Percentiles rank a stretch among this genome's conserved stretches.
These are phyloP conservation scores for Isichthys henryi DNA, from an alignment of 2,113 vertebrate species.

Conservation along the genomic window DNA sequence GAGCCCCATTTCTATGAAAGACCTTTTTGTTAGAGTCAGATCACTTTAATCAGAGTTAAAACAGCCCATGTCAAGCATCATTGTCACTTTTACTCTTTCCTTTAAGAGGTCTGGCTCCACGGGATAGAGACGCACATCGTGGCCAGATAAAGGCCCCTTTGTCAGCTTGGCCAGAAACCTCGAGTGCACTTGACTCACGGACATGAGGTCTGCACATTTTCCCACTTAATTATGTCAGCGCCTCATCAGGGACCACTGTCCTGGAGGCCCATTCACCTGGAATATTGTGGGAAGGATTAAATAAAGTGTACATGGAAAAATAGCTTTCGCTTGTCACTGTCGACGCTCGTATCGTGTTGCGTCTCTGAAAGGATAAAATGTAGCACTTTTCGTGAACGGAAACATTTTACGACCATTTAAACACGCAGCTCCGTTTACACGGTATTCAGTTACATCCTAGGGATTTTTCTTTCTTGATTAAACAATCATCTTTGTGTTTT, in stretches of 20 bases:
- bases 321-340: background rate
- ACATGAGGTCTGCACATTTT: constrained; percentile 5
- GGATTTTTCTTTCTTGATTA: background rate
- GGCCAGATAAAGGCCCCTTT: constrained; percentile 5
- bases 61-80: background rate
- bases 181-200: background rate
- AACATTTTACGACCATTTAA: background rate
- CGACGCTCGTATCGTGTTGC: background rate
- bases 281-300: background rate
- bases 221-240: constrained; percentile 8
- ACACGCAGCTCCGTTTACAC: background rate
- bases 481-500: background rate
- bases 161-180: background rate
- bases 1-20: background rate
- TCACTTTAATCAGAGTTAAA: constrained; percentile 8
- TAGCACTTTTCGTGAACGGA: background rate
- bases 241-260: background rate
- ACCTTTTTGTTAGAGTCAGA: constrained; percentile 3
- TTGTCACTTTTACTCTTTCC: background rate
- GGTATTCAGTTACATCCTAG: background rate
- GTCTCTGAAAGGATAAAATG: background rate
- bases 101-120: background rate
- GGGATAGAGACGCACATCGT: background rate
- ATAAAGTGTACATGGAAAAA: constrained; percentile 1
- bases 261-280: background rate